Evolutionary conservation across 2,113 vertebrate species (phyloP).

Genomic region (Chaetodon auriga): DNA sequence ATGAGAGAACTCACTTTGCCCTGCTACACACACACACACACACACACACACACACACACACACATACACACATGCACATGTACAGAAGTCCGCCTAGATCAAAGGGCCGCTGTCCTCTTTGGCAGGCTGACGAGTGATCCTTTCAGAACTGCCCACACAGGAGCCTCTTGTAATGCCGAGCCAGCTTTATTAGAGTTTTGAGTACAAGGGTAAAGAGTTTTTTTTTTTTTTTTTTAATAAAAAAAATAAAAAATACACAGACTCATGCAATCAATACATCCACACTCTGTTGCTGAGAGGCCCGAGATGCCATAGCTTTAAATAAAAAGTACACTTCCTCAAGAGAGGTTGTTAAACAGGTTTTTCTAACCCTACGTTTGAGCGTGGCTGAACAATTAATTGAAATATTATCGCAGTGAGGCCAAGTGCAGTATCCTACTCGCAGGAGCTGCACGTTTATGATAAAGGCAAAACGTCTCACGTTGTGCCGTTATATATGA

Average conservation of each 20-base stretch:
- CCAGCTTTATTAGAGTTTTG: slow-evolving; percentile 71
- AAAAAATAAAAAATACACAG: not conserved
- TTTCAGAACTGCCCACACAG: slow-evolving; percentile 77
- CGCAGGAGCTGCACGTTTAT: too few relatives aligned
- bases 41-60: slow-evolving; percentile 28
- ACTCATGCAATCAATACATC: slow-evolving; percentile 38
- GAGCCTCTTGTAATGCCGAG: slow-evolving; percentile 73
- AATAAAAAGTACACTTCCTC: slow-evolving; percentile 7
- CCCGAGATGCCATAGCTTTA: slow-evolving; percentile 1
- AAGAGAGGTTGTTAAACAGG: slow-evolving; percentile 2
- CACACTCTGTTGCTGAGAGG: slow-evolving; percentile 28
- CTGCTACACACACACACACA: slow-evolving; percentile 40
- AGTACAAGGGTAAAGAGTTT: slow-evolving; percentile 33
- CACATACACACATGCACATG: slow-evolving; percentile 7
- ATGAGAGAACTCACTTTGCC: slow-evolving; percentile 64
- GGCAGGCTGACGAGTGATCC: slow-evolving; percentile 76
- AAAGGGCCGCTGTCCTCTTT: slow-evolving; percentile 78
- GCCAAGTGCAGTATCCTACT: too few relatives aligned
- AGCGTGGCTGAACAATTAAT: too few relatives aligned
- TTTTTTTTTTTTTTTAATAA: not conserved
- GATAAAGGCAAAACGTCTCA: too few relatives aligned
- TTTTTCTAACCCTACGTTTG: not conserved
- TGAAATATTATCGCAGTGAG: too few relatives aligned
- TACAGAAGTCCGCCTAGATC: slow-evolving; percentile 67
- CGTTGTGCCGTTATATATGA: too few relatives aligned